Evolutionary conservation across 2,113 vertebrate genomes (phyloP).

Genomic region (Leptosomus discolor): DNA sequence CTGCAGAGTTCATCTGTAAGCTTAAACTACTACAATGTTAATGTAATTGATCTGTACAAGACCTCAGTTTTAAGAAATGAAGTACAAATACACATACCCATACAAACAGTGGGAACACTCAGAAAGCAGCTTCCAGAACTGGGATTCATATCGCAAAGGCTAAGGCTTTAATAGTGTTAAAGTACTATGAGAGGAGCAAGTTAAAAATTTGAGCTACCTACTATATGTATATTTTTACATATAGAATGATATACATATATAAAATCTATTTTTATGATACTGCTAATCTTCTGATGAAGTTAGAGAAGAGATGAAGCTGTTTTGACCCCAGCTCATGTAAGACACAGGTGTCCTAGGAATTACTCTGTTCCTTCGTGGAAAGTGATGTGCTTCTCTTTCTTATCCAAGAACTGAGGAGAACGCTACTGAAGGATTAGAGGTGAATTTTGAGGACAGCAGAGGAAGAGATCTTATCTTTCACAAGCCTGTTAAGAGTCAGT

Average conservation of each 20-base stretch:
- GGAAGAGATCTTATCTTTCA: neutral
- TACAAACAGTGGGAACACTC: neutral
- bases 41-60: neutral
- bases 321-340: neutral
- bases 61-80: neutral
- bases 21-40: neutral
- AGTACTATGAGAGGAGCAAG: neutral
- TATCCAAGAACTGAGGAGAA: neutral
- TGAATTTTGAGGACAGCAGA: neutral
- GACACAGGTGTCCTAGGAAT: neutral
- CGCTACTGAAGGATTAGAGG: neutral
- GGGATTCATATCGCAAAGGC: neutral
- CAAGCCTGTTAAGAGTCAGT: neutral
- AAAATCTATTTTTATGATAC: neutral
- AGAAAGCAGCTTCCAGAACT: neutral
- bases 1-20: neutral
- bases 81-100: neutral
- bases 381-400: neutral
- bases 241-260: neutral
- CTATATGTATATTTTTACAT: neutral
- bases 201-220: neutral
- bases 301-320: neutral
- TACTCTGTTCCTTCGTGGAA: neutral
- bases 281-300: neutral
- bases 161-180: neutral